Conservation (phyloP, 1,140 invertebrate genomes). For the Cyrtorhinus lividipennis region DNA sequence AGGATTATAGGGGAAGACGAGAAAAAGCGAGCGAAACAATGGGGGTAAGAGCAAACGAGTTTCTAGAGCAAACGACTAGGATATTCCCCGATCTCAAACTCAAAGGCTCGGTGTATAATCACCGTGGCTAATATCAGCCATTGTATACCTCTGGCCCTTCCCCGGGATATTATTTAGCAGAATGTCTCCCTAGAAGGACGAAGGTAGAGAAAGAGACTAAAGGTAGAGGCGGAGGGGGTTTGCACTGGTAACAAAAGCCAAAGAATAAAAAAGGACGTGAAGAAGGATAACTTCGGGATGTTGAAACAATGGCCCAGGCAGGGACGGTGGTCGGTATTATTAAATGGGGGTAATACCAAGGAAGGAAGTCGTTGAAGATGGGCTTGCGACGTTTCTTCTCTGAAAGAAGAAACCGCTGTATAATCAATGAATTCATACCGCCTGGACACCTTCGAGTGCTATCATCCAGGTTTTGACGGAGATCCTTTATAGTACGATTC, state of each 20-base stretch:
- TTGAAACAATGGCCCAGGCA: too few species aligned
- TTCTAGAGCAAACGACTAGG: not conserved
- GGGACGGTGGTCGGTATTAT: too few species aligned
- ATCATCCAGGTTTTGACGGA: too few species aligned
- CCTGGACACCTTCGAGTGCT: too few species aligned
- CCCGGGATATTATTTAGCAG: not conserved
- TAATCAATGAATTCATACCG: too few species aligned
- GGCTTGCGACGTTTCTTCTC: too few species aligned
- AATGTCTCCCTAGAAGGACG: not conserved
- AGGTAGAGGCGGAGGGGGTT: too few species aligned
- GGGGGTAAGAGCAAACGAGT: not conserved
- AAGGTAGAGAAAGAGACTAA: not conserved
- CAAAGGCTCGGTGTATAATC: not conserved
- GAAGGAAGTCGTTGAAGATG: too few species aligned
- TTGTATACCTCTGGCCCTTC: not conserved
- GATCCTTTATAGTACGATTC: too few species aligned
- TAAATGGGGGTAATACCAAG: too few species aligned
- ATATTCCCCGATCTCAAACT: not conserved
- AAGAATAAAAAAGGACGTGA: not conserved
- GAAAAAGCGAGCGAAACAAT: not conserved
- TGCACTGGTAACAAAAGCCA: not conserved
- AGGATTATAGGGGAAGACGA: not conserved
- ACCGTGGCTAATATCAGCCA: not conserved
- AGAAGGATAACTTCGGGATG: not conserved
- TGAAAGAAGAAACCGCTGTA: too few species aligned